phyloP scores from a whole-genome alignment of 1,140 invertebrate species.

The Grapholita molesta region DNA sequence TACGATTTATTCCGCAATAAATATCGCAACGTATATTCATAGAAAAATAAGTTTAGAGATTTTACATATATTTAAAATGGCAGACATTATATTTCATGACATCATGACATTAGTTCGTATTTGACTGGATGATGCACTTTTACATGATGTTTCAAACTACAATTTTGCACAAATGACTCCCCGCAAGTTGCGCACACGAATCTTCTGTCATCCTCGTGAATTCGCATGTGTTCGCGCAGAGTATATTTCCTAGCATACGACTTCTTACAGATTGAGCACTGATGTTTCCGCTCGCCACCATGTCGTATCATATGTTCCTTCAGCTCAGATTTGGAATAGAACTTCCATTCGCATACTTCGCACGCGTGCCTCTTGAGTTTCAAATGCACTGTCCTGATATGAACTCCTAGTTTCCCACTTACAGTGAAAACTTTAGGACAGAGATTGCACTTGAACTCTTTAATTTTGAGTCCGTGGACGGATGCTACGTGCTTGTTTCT shows the following conservation, averaged over 20 bases:
- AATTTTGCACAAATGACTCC: slow-evolving; percentile 73
- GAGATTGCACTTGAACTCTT: slow-evolving; percentile 62
- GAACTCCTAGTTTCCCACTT: slow-evolving; percentile 60
- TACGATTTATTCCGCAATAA: neutral
- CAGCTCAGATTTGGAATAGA: slow-evolving; percentile 80
- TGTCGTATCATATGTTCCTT: slow-evolving; percentile 83
- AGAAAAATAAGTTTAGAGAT: too few species aligned
- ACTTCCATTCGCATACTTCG: slow-evolving; percentile 81
- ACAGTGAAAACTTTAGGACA: slow-evolving; percentile 62
- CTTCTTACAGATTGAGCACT: slow-evolving; percentile 80
- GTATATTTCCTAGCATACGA: slow-evolving; percentile 84
- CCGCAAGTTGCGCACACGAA: slow-evolving; percentile 75
- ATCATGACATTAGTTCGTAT: slow-evolving; percentile 4
- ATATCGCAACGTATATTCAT: neutral
- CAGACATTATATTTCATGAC: too few species aligned
- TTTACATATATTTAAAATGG: too few species aligned
- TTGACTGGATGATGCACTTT: slow-evolving; percentile 56
- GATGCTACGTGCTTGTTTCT: slow-evolving; percentile 62
- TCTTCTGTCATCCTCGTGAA: slow-evolving; percentile 79
- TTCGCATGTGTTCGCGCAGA: slow-evolving; percentile 84
- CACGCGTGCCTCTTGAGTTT: slow-evolving; percentile 78
- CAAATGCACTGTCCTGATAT: slow-evolving; percentile 59
- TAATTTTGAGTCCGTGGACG: slow-evolving; percentile 59
- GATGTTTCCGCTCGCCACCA: slow-evolving; percentile 81
- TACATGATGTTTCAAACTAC: slow-evolving; percentile 65